Conservation (phyloP, 2,888 invertebrate species). For the Philonicus albiceps region DNA sequence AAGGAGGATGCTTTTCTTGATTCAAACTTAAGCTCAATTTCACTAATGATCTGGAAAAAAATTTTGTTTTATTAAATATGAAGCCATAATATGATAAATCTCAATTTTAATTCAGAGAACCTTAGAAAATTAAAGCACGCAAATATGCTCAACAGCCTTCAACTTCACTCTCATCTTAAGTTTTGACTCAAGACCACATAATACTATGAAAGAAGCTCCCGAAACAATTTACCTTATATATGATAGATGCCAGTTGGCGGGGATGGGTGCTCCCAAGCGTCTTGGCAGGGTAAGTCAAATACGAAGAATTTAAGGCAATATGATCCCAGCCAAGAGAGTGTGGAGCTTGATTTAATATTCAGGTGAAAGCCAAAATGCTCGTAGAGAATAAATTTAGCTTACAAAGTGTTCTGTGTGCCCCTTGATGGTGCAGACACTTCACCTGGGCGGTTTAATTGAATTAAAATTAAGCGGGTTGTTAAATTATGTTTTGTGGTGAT, state of each 20-base stretch:
- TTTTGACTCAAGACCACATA: not conserved
- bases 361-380: not conserved
- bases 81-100: too few species aligned
- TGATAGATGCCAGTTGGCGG: not conserved
- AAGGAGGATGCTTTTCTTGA: not conserved
- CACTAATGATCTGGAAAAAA: not conserved
- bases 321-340: not conserved
- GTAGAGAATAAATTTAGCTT: not conserved
- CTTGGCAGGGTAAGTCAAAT: not conserved
- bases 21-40: not conserved
- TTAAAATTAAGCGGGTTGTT: conserved; percentile 9
- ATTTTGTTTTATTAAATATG: too few species aligned
- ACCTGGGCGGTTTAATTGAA: not conserved
- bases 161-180: not conserved
- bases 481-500: not conserved
- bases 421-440: not conserved
- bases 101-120: not conserved
- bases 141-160: not conserved
- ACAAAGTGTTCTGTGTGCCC: not conserved
- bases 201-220: not conserved
- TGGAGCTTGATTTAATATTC: not conserved
- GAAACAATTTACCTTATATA: not conserved
- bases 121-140: not conserved
- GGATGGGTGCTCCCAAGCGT: not conserved
- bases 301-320: conserved; percentile 21